Evolutionary conservation across 2,113 vertebrate species (phyloP).

Genomic region (Aramus guarauna): DNA sequence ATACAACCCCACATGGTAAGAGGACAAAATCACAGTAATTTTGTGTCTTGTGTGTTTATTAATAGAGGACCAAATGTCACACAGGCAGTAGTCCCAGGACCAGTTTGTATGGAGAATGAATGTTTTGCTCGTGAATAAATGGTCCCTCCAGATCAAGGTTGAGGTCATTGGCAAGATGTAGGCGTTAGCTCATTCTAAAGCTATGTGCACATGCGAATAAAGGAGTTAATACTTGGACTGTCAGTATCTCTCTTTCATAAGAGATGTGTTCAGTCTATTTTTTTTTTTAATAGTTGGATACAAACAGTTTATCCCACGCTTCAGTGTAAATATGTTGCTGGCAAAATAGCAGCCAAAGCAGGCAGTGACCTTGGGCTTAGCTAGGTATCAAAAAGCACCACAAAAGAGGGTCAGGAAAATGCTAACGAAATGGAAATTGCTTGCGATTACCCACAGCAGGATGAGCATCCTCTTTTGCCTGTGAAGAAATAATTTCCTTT

Average conservation of each 20-base stretch:
- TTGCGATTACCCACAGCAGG: neutral
- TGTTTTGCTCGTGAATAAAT: constrained; percentile 63
- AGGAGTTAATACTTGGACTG: constrained; percentile 7
- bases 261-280: neutral
- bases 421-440: constrained; percentile 34
- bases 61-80: constrained; percentile 4
- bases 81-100: constrained; percentile 20
- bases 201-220: constrained; percentile 26
- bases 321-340: neutral
- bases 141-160: constrained; percentile 67
- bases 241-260: neutral
- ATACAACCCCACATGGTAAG: neutral
- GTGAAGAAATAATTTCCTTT: constrained; percentile 43
- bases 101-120: constrained; percentile 34
- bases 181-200: constrained; percentile 58
- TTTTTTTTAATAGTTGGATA: neutral
- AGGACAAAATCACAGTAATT: constrained; percentile 20
- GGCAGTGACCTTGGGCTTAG: constrained; percentile 23
- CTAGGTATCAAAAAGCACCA: neutral
- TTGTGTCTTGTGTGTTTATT: constrained; percentile 8
- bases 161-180: constrained; percentile 67
- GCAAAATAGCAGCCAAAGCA: constrained; percentile 32
- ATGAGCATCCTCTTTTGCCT: constrained; percentile 44
- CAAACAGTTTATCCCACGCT: neutral
- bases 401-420: neutral